Conservation (phyloP, 2,888 invertebrate genomes). For the Perizoma flavofasciatum region DNA sequence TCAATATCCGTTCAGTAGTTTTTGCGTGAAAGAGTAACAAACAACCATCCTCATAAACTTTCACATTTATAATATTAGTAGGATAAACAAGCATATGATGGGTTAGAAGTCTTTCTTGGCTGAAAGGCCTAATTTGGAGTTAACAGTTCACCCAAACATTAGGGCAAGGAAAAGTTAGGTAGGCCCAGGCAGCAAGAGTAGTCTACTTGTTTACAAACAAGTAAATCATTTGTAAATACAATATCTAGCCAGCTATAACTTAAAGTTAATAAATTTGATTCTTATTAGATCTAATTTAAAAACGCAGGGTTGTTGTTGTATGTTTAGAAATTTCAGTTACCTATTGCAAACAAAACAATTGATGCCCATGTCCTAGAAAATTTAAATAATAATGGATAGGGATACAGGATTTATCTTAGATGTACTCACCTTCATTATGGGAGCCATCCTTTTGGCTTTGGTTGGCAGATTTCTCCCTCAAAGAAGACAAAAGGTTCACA, state of each 20-base stretch:
- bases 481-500: conserved; percentile 79
- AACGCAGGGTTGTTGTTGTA: conserved; percentile 6
- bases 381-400: not conserved
- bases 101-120: too few relatives aligned
- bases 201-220: conserved; percentile 14
- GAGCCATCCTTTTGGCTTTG: conserved; percentile 73
- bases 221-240: conserved; percentile 15
- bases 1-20: too few relatives aligned
- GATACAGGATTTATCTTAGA: conserved; percentile 1
- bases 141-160: conserved; percentile 9
- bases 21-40: too few relatives aligned
- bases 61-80: too few relatives aligned
- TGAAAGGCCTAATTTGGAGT: too few relatives aligned
- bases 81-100: too few relatives aligned
- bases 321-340: not conserved
- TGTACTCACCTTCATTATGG: conserved; percentile 68
- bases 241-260: conserved; percentile 28
- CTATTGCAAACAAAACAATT: conserved; percentile 3
- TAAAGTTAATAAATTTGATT: conserved; percentile 17
- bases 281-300: conserved; percentile 6
- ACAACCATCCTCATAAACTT: too few relatives aligned
- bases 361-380: not conserved
- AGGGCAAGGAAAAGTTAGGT: conserved; percentile 32
- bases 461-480: conserved; percentile 78
- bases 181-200: conserved; percentile 20